Evolutionary conservation across 2,888 invertebrate species (phyloP).

Genomic region (Xestoiulus laeticollis): DNA sequence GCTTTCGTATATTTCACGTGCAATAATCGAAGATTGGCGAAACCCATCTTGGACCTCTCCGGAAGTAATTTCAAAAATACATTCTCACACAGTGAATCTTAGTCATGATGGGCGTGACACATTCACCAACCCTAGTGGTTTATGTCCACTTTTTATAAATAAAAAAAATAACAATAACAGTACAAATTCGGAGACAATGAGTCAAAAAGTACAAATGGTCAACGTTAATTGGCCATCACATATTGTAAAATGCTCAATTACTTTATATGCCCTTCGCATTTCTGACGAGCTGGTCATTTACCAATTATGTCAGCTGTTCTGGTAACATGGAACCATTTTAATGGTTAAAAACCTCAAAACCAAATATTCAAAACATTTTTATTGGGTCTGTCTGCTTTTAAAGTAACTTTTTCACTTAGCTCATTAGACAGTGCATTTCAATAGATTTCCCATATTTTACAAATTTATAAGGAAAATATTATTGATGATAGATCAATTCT

Average conservation of each 20-base stretch:
- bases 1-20: too few species aligned
- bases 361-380: too few species aligned
- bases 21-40: too few species aligned
- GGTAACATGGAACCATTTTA: not conserved
- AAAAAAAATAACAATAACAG: not conserved
- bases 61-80: not conserved
- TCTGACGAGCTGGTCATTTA: not conserved
- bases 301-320: not conserved
- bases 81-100: not conserved
- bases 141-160: not conserved
- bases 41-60: not conserved
- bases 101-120: not conserved
- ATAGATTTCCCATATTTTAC: too few species aligned
- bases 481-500: too few species aligned
- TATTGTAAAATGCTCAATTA: not conserved
- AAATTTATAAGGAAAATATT: too few species aligned
- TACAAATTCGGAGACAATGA: slow-evolving; percentile 9
- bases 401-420: too few species aligned
- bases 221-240: not conserved
- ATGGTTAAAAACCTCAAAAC: too few species aligned
- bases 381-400: too few species aligned
- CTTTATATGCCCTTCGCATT: slow-evolving; percentile 7
- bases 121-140: not conserved
- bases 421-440: too few species aligned
- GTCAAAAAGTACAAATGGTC: not conserved